Base-by-base conservation (phyloP, 1,140 invertebrate species). In the Cheumatopsyche charites region DNA sequence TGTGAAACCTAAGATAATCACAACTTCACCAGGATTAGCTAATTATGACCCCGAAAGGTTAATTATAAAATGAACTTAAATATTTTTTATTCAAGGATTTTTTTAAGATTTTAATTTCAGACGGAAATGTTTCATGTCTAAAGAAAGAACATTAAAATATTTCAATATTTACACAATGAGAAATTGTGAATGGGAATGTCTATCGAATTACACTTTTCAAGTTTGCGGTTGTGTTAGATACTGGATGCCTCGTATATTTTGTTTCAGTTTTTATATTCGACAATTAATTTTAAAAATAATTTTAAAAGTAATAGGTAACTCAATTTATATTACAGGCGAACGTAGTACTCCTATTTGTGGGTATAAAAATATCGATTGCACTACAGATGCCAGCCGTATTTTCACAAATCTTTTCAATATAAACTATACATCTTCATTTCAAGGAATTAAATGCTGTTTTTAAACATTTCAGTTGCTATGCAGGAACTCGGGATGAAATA, bases 131-230 rank as follows among this genome's bases (percentile, higher is more conserved):
- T 68, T 25, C 29, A 6, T 55, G 12, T 26, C 45, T 19, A 41
- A 58, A 23, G 66, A 68, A 68, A 55, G 15, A 41, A 0, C 15
- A 1, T 13, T 68, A 9, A 49, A 68, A 41, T 68, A 86, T 78
- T 92, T 87, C 77, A 86, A 88, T 77, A 87, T 89, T 5, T 93
- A 93, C 78, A 92, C 90, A 0, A 90, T 92, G 78, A 84, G 87
- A 41, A 93, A 92, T 78, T 94, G 92, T 76, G 85, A 91, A 72
- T 82, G 91, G 62, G 91, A 94, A 81, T 93, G 92, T 75, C 82
- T 92, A 71, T 87, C 90, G 0, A 92, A 93, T 79, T 92, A 88
- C 72, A 93, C 91, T 0, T 80, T 88, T 9, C 76, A 81, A 5
- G 83, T 85, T 66, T 93, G 92, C 77, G 82, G 87, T 0, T 92